These are phyloP conservation scores for Panorpa germanica DNA, from an alignment of 2,888 invertebrate genomes.

Conservation along the genomic window DNA sequence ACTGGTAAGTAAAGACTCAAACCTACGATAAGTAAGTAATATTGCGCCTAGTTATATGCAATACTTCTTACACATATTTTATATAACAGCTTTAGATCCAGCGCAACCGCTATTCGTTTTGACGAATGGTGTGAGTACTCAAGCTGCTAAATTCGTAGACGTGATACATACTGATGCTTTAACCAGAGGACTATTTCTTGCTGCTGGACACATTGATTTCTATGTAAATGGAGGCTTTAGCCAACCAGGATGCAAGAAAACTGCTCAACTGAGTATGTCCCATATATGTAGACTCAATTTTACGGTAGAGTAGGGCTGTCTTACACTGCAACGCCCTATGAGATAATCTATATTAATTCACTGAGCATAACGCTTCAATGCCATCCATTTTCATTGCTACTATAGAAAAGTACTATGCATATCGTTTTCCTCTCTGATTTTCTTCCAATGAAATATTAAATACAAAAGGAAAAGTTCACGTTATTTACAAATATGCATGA, in stretches of 20 bases:
- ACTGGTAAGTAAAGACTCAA: slow-evolving; percentile 32
- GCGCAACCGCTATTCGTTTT: slow-evolving; percentile 41
- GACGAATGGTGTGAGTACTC: slow-evolving; percentile 29
- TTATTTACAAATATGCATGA: background rate
- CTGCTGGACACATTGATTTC: slow-evolving; percentile 33
- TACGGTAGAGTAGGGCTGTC: too few relatives aligned
- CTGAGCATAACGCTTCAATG: too few relatives aligned
- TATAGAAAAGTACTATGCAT: slow-evolving; percentile 1
- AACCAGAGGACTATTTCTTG: slow-evolving; percentile 31
- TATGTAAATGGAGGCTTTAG: slow-evolving; percentile 34
- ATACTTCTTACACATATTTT: slow-evolving; percentile 1
- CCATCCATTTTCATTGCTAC: slow-evolving; percentile 1
- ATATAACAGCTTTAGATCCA: slow-evolving; percentile 36
- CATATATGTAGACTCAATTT: too few relatives aligned
- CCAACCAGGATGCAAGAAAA: slow-evolving; percentile 35
- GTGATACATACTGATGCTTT: slow-evolving; percentile 41
- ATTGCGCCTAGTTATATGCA: background rate
- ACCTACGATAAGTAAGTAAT: too few relatives aligned
- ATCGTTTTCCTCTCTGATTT: slow-evolving; percentile 5
- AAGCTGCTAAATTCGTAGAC: slow-evolving; percentile 41
- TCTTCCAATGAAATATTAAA: slow-evolving; percentile 17
- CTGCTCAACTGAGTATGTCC: slow-evolving; percentile 14
- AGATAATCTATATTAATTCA: too few relatives aligned
- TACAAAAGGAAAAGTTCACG: slow-evolving; percentile 3
- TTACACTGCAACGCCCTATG: too few relatives aligned